Conservation (phyloP, 2,888 invertebrate species). For the Onthophagus sagittarius region DNA sequence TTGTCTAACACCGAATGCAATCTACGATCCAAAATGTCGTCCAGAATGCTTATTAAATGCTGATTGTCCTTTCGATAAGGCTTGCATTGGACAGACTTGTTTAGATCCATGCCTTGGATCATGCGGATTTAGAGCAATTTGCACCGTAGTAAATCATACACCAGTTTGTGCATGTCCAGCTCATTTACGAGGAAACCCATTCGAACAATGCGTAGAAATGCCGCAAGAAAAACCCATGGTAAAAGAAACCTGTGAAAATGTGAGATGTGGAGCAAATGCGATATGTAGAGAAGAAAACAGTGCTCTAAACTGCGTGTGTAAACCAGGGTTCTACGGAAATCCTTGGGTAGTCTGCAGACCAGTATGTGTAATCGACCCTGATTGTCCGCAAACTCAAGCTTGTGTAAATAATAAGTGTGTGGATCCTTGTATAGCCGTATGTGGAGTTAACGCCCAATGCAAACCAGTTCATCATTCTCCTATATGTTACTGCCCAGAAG, state of each 20-base stretch:
- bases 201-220: slow-evolving; percentile 61
- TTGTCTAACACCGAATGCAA: slow-evolving; percentile 66
- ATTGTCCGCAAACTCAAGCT: slow-evolving; percentile 66
- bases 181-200: slow-evolving; percentile 71
- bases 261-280: slow-evolving; percentile 72
- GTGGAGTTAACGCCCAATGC: slow-evolving; percentile 71
- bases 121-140: slow-evolving; percentile 71
- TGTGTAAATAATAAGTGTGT: slow-evolving; percentile 76
- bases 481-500: slow-evolving; percentile 70
- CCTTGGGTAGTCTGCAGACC: slow-evolving; percentile 74
- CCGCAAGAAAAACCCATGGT: slow-evolving; percentile 29
- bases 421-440: slow-evolving; percentile 71
- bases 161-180: slow-evolving; percentile 69
- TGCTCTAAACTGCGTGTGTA: slow-evolving; percentile 68
- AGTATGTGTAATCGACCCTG: slow-evolving; percentile 78
- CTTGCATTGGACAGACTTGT: slow-evolving; percentile 72
- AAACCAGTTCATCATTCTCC: slow-evolving; percentile 71
- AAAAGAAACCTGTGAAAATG: slow-evolving; percentile 45
- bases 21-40: slow-evolving; percentile 69
- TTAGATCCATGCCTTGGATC: slow-evolving; percentile 76
- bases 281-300: slow-evolving; percentile 63
- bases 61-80: slow-evolving; percentile 74
- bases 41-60: slow-evolving; percentile 80
- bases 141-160: slow-evolving; percentile 66
- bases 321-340: slow-evolving; percentile 73